Conservation (phyloP, 2,888 invertebrate species). For the Chrysolina oricalcia region DNA sequence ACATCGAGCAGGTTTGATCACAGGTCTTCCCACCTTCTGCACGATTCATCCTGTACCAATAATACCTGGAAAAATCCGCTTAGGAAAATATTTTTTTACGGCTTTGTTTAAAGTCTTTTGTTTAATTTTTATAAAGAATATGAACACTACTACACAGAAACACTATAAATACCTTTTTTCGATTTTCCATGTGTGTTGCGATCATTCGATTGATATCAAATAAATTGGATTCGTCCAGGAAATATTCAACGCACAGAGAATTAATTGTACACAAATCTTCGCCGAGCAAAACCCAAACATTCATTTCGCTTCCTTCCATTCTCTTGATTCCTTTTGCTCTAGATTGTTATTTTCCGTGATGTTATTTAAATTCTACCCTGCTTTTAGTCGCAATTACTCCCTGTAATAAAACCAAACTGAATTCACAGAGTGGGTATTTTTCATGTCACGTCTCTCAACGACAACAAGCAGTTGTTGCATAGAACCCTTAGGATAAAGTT, state of each 20-base stretch:
- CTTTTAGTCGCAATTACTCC: slow-evolving; percentile 62
- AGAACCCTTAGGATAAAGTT: slow-evolving; percentile 49
- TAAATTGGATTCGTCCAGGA: background rate
- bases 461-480: slow-evolving; percentile 53
- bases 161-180: too few species aligned
- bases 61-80: too few species aligned
- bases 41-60: too few species aligned
- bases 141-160: too few species aligned
- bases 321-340: background rate
- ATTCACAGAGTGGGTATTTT: slow-evolving; percentile 52
- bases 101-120: too few species aligned
- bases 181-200: too few species aligned
- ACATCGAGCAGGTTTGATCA: too few species aligned
- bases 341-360: slow-evolving; percentile 12
- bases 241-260: background rate
- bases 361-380: slow-evolving; percentile 44
- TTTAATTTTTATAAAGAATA: too few species aligned
- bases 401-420: slow-evolving; percentile 63
- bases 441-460: slow-evolving; percentile 52
- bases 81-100: too few species aligned
- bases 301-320: background rate
- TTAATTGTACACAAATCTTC: background rate
- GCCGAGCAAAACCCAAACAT: background rate
- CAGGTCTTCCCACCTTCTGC: too few species aligned
- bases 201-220: background rate